These are phyloP conservation scores for Eubasilissa splendida DNA, from an alignment of 2,888 invertebrate genomes.

Conservation along the genomic window DNA sequence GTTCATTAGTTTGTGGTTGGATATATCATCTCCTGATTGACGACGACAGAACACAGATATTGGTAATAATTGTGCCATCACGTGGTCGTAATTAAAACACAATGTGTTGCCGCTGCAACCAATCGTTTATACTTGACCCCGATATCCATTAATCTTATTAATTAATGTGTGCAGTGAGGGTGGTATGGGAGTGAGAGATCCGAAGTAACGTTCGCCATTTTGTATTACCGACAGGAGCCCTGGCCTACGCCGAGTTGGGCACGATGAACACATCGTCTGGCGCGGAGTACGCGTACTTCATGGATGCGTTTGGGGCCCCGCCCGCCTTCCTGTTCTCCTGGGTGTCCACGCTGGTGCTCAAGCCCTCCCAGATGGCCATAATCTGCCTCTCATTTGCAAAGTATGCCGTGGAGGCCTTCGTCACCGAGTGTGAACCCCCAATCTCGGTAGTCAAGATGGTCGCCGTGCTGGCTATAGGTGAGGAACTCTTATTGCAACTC, in stretches of 20 bases:
- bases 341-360: slow-evolving; percentile 93
- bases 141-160: no score
- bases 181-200: no score
- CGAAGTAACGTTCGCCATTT: slow-evolving; percentile 53
- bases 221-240: slow-evolving; percentile 78
- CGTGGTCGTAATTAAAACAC: no score
- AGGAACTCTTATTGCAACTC: slow-evolving; percentile 56
- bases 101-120: no score
- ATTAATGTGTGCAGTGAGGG: slow-evolving; percentile 1
- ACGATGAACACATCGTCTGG: slow-evolving; percentile 97
- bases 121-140: no score
- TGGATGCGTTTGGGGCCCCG: slow-evolving; percentile 94
- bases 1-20: no score
- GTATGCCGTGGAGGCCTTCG: slow-evolving; percentile 93
- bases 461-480: slow-evolving; percentile 89
- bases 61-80: no score
- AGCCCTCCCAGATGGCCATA: slow-evolving; percentile 95
- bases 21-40: no score
- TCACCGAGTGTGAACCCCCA: slow-evolving; percentile 91
- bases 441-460: slow-evolving; percentile 90
- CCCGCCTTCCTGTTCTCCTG: slow-evolving; percentile 95
- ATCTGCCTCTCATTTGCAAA: slow-evolving; percentile 94
- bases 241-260: slow-evolving; percentile 94
- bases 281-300: slow-evolving; percentile 96
- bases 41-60: no score